These are phyloP conservation scores for Apostichopus parvimensis DNA, from an alignment of 35 echinoderm and acorn worm species.

Conservation along the genomic window DNA sequence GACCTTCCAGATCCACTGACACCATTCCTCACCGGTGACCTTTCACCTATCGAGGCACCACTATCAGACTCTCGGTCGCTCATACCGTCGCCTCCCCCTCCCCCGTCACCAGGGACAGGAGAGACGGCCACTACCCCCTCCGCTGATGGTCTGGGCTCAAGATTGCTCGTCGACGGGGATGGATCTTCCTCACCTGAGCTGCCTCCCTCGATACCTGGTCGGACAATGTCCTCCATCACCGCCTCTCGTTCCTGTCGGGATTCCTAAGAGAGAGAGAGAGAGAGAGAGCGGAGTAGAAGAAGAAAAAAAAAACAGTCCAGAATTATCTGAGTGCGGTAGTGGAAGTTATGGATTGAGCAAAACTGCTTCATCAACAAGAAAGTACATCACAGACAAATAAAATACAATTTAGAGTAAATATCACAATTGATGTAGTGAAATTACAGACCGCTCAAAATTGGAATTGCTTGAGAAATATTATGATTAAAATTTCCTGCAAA, in stretches of 20 bases:
- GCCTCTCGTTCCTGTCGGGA: neutral
- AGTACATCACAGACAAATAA: no score
- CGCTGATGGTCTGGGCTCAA: constrained; percentile 75
- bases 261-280: neutral
- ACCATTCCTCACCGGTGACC: constrained; percentile 45
- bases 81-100: constrained; percentile 97
- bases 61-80: constrained; percentile 81
- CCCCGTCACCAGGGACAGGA: constrained; percentile 91
- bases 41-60: constrained; percentile 43
- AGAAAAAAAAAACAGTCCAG: neutral
- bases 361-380: no score
- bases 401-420: no score
- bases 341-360: no score
- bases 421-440: no score
- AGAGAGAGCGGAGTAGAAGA: no score
- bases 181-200: constrained; percentile 90
- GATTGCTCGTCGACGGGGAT: neutral
- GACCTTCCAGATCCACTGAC: constrained; percentile 2
- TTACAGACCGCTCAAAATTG: no score
- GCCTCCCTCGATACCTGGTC: constrained; percentile 88
- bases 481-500: no score
- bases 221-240: constrained; percentile 34
- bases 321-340: neutral
- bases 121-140: constrained; percentile 86
- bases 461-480: no score